Evolutionary conservation across 2,113 vertebrate genomes (phyloP), one percentile per base, ranked within the genome.

Genomic region (Nicator chloris): DNA sequence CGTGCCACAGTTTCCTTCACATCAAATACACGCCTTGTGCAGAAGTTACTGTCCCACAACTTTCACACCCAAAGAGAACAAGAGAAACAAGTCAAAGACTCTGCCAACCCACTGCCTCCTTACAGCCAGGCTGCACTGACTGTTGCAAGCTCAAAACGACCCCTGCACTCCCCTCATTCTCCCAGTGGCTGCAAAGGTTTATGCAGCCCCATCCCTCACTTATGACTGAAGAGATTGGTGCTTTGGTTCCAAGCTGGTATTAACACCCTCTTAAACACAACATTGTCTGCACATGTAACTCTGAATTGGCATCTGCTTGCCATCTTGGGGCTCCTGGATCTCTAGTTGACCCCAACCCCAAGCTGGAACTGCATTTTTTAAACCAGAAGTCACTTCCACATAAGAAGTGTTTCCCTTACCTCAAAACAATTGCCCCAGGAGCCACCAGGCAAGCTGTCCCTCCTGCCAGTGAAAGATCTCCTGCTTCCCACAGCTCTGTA

Each of bases 291-390:
- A 30, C 0, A 0, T 51, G 18, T 63, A 65, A 28, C 24, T 84
- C 54, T 78, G 35, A 86, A 57, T 4, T 5, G 45, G 18, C 26
- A 86, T 3, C 23, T 0, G 0, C 23, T 56, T 61, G 37, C 35
- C 59, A 49, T 35, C 50, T 37, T 5, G 3, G 37, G 14, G 33
- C 35, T 80, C 18, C 66, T 28, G 54, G 13, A 30, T 50, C 64
- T 77, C 54, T 40, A 49, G 49, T 1, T 19, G 6, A 76, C 16
- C 39, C 20, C 26, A 80, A 13, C 1, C 17, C 18, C 33, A 54
- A 69, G 14, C 21, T 77, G 10, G n/a, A 86, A 50, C 5, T 27
- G 18, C 21, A 37, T 56, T 68, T 71, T 66, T 82, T 4, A 88
- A 88, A 76, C 0, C 1, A 81, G 51, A 92, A 73, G n/a, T 50